Conservation (phyloP, 1,140 invertebrate species). For the Cotesia vestalis region DNA sequence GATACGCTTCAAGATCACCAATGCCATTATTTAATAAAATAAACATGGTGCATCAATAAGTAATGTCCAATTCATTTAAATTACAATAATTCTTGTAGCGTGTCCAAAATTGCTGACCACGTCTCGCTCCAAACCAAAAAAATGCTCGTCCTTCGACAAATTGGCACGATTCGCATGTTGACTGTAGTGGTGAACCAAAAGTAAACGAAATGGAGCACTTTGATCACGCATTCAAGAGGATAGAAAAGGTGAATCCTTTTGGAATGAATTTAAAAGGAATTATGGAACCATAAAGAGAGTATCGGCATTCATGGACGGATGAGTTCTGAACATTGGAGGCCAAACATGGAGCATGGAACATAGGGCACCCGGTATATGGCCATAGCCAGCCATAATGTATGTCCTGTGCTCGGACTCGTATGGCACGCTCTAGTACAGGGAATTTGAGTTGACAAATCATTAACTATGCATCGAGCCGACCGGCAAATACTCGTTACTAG, state of each 20-base stretch:
- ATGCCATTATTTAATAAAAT: not conserved
- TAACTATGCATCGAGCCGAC: slow-evolving; percentile 67
- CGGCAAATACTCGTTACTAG: slow-evolving; percentile 68
- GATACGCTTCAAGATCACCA: too few relatives aligned
- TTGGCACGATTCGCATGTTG: too few relatives aligned
- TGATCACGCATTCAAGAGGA: slow-evolving; percentile 39
- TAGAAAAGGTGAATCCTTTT: too few relatives aligned
- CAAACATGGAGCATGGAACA: too few relatives aligned
- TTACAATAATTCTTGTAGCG: not conserved
- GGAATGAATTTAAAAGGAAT: slow-evolving; percentile 4
- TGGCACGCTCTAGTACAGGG: slow-evolving; percentile 51
- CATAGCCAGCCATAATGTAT: slow-evolving; percentile 61
- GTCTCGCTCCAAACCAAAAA: not conserved
- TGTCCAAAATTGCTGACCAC: not conserved
- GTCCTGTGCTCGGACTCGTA: slow-evolving; percentile 61
- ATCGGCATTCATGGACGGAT: not conserved
- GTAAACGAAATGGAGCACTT: slow-evolving; percentile 43
- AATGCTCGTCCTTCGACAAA: too few relatives aligned
- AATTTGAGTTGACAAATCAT: slow-evolving; percentile 65
- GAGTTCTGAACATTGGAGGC: too few relatives aligned
- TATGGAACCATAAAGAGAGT: slow-evolving; percentile 26
- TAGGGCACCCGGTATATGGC: slow-evolving; percentile 51
- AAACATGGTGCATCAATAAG: not conserved
- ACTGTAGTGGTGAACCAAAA: slow-evolving; percentile 25
- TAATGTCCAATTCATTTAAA: not conserved